Evolutionary conservation across 1,140 invertebrate genomes (phyloP).

Genomic region (Scaptomyza hsui): DNA sequence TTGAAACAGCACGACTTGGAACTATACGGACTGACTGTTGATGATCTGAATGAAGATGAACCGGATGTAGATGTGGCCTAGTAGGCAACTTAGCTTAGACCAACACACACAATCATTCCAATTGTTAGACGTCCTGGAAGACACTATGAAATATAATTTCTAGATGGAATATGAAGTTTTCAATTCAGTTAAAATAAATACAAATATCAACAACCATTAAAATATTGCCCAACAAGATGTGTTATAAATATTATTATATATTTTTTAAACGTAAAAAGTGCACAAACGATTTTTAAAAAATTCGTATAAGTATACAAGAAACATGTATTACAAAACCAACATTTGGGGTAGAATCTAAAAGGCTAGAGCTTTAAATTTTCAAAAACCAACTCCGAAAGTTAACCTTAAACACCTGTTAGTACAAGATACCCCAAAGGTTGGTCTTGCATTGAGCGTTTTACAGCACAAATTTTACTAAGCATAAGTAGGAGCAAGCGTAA

Average conservation of each 20-base stretch:
- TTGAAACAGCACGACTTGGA: slow-evolving; percentile 70
- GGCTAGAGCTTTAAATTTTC: too few species aligned
- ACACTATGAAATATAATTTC: neutral
- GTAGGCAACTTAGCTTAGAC: neutral
- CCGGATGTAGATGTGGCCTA: slow-evolving; percentile 69
- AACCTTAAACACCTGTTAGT: too few species aligned
- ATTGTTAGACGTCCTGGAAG: neutral
- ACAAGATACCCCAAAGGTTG: neutral
- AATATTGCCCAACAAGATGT: slow-evolving; percentile 18
- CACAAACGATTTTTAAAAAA: slow-evolving; percentile 44
- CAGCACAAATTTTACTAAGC: slow-evolving; percentile 41
- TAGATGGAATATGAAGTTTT: too few species aligned
- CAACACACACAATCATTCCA: slow-evolving; percentile 6
- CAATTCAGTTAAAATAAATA: slow-evolving; percentile 5
- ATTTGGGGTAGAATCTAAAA: neutral
- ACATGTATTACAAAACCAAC: slow-evolving; percentile 7
- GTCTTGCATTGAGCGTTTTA: slow-evolving; percentile 20
- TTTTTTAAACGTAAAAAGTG: slow-evolving; percentile 49
- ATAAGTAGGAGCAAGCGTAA: slow-evolving; percentile 68
- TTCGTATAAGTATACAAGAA: slow-evolving; percentile 17
- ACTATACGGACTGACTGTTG: slow-evolving; percentile 63
- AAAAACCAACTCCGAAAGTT: too few species aligned
- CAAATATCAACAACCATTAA: neutral
- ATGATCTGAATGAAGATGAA: slow-evolving; percentile 63
- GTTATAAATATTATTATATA: slow-evolving; percentile 48